These are phyloP conservation scores for Indri indri DNA, from an alignment of 2,113 vertebrate genomes.

Conservation along the genomic window DNA sequence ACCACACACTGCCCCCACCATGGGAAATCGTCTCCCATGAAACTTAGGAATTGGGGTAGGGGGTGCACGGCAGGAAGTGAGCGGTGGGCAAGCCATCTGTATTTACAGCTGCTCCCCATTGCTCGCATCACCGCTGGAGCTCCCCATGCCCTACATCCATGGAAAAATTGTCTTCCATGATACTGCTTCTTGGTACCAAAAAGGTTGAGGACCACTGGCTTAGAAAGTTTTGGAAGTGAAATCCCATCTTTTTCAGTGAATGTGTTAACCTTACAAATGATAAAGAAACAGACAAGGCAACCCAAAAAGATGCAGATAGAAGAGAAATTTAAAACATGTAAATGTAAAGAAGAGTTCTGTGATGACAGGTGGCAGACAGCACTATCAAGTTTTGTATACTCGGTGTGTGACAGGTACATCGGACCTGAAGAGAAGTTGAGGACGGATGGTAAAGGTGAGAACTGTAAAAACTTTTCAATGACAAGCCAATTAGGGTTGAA, in stretches of 20 bases:
- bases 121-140: no score
- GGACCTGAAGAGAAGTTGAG: not conserved
- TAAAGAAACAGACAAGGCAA: not conserved
- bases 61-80: no score
- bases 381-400: not conserved
- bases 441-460: not conserved
- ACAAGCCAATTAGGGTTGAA: not conserved
- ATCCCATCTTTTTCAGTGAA: not conserved
- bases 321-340: not conserved
- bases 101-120: no score
- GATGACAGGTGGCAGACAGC: not conserved
- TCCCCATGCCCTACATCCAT: no score
- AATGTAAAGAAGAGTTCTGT: not conserved
- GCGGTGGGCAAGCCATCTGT: no score
- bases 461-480: not conserved
- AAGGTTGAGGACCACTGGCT: not conserved
- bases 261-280: not conserved
- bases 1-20: no score
- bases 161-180: no score
- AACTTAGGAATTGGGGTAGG: no score
- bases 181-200: no score
- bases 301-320: not conserved
- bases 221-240: not conserved
- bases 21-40: no score
- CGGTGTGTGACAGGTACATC: not conserved